Conservation (phyloP, 2,797 vertebrate species). For the Amblyopsis hoosieri region DNA sequence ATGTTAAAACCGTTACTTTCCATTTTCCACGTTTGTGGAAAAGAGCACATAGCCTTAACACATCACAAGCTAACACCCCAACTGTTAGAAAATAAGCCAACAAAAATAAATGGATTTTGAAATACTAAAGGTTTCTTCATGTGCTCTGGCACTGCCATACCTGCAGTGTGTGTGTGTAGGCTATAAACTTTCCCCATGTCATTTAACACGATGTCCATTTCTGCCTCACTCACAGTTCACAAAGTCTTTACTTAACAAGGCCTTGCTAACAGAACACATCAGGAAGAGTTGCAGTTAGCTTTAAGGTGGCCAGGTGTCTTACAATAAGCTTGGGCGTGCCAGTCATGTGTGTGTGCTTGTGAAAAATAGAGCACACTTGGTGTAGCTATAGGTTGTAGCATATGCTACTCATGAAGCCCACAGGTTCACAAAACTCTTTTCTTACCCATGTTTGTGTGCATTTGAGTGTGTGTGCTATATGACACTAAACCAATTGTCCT, state of each 20-base stretch:
- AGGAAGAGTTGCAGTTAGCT: slow-evolving; percentile 7
- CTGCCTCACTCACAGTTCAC: slow-evolving; percentile 70
- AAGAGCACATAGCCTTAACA: background rate
- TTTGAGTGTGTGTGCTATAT: too few relatives aligned
- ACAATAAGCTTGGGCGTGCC: too few relatives aligned
- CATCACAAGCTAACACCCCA: background rate
- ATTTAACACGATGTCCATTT: slow-evolving; percentile 73
- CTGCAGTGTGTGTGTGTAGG: slow-evolving; percentile 17
- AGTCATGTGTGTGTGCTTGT: too few relatives aligned
- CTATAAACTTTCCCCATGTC: slow-evolving; percentile 33
- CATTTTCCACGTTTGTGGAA: background rate
- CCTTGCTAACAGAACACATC: slow-evolving; percentile 28
- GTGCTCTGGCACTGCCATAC: slow-evolving; percentile 29
- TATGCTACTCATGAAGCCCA: slow-evolving; percentile 1
- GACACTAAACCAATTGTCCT: background rate
- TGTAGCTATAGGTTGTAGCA: slow-evolving; percentile 22
- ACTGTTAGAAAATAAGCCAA: background rate
- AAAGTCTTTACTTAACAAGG: slow-evolving; percentile 51
- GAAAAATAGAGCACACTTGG: slow-evolving; percentile 12
- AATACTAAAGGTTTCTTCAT: background rate
- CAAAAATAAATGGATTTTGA: too few relatives aligned
- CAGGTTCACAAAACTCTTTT: too few relatives aligned
- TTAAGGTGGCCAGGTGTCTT: slow-evolving; percentile 1
- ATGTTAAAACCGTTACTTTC: background rate
- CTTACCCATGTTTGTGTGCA: too few relatives aligned